Percentiles rank a stretch among this genome's conserved stretches.
phyloP scores from a whole-genome alignment of 2,888 invertebrate species.

The Craniophora ligustri region DNA sequence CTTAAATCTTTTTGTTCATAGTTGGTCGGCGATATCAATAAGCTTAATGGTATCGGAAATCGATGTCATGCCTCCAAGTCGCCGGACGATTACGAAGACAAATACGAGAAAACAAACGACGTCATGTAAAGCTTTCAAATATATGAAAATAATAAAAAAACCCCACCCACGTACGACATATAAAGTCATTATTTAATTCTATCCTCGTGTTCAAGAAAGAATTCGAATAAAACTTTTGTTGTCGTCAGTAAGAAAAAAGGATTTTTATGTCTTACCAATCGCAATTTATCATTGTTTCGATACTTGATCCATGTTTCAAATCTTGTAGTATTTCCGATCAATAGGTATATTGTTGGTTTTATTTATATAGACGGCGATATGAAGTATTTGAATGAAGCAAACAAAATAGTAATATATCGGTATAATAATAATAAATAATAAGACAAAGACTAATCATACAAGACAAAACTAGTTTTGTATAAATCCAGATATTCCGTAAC shows the following conservation, averaged over 20 bases:
- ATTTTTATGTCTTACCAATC: constrained; percentile 15
- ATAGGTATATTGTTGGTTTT: neutral
- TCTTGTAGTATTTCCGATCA: neutral
- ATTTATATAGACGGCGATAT: neutral
- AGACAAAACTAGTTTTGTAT: no score
- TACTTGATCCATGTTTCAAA: constrained; percentile 4
- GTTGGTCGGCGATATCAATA: constrained; percentile 31
- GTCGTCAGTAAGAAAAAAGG: constrained; percentile 30
- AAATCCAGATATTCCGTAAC: no score
- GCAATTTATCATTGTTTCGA: constrained; percentile 22
- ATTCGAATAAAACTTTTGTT: constrained; percentile 44
- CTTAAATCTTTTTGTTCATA: constrained; percentile 29
- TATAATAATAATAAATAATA: no score
- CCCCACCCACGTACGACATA: neutral
- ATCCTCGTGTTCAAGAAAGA: constrained; percentile 36
- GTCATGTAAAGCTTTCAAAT: constrained; percentile 32
- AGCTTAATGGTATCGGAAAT: constrained; percentile 42
- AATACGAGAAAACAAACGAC: constrained; percentile 34
- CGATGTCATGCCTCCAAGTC: constrained; percentile 25
- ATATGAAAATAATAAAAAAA: constrained; percentile 35
- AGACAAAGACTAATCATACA: no score
- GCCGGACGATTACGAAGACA: constrained; percentile 35
- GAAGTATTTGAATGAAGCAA: neutral
- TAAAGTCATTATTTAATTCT: constrained; percentile 52
- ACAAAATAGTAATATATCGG: no score